Evolutionary conservation across 2,113 vertebrate genomes (phyloP), one percentile per base, ranked within the genome.

Genomic region (Dicaeum eximium): DNA sequence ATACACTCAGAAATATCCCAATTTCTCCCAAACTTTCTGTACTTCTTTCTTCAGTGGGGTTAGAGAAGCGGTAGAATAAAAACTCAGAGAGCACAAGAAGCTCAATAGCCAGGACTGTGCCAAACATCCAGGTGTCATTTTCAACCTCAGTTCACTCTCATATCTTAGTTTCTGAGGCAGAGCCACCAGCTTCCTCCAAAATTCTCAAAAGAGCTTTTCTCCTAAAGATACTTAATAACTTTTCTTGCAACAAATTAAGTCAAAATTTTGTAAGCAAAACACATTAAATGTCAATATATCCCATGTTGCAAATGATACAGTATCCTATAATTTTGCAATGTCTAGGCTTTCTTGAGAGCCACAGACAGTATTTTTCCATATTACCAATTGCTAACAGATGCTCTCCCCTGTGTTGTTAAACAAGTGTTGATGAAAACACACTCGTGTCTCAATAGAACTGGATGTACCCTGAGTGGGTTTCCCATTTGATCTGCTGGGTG

Each of bases 341-440:
- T 65, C 61, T 44, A 45, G 11, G 53, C 57, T 70, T 64, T 69
- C 45, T 57, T 30, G 33, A 73, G 80, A 89, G 58, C 28, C 16
- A 42, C 45, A 75, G n/a, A 53, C 27, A 16, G 23, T 7, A 5
- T 88, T 91, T 77, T 74, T 21, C 62, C 58, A 1, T 58, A 48
- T 58, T 54, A 79, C 17, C 74, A 62, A 66, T 3, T 58, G 47
- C 92, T 35, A 38, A 82, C 87, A 95, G 93, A 94, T 95, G 93
- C 87, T 93, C 62, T 80, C 62, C 67, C 60, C 56, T 66, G 89
- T 86, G 74, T 95, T 69, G 64, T 86, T 93, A 58, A 94, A 91
- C 71, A 93, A 86, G 30, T 33, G 92, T 65, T 21, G 42, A 92
- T 74, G 60, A 93, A 97, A 92, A 69, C 4, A 91, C 73, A 56